Percentiles rank a stretch among this genome's conserved stretches.
These are phyloP conservation scores for Poeciliopsis turneri DNA, from an alignment of 2,797 vertebrate species.

Conservation along the genomic window DNA sequence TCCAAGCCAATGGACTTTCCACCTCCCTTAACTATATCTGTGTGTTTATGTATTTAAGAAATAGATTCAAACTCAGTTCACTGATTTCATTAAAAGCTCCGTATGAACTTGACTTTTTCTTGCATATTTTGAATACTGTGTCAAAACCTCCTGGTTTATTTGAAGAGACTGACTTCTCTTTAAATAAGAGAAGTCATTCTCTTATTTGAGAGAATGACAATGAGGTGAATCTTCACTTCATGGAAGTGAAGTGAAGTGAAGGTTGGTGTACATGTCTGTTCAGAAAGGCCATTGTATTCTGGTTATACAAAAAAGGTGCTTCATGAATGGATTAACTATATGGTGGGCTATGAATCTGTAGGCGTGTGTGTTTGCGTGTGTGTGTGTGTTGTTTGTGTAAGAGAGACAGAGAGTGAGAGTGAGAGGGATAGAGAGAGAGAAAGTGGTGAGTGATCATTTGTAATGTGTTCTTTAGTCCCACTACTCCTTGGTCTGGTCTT, in stretches of 20 bases:
- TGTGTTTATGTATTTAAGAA: background rate
- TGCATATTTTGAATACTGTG: background rate
- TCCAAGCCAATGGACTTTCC: too few species aligned
- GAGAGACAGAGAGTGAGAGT: background rate
- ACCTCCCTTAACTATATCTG: background rate
- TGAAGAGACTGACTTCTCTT: background rate
- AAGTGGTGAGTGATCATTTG: conserved; percentile 13
- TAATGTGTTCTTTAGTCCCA: conserved; percentile 4
- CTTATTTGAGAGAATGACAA: too few species aligned
- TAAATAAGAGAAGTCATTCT: too few species aligned
- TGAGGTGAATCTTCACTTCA: too few species aligned
- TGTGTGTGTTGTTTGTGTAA: background rate
- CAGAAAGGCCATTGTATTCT: background rate
- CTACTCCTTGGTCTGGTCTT: conserved; percentile 95
- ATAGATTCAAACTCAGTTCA: background rate
- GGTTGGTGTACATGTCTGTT: background rate
- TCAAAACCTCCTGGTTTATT: background rate
- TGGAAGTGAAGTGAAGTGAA: background rate
- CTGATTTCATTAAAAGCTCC: background rate
- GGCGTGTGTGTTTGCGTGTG: background rate
- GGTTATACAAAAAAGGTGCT: background rate
- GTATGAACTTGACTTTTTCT: background rate
- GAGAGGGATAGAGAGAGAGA: background rate
- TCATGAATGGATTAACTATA: background rate
- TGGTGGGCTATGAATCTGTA: background rate